Evolutionary conservation across 2,888 invertebrate genomes (phyloP), one percentile per base, ranked within the genome.

Genomic region (Aphodius granarius): DNA sequence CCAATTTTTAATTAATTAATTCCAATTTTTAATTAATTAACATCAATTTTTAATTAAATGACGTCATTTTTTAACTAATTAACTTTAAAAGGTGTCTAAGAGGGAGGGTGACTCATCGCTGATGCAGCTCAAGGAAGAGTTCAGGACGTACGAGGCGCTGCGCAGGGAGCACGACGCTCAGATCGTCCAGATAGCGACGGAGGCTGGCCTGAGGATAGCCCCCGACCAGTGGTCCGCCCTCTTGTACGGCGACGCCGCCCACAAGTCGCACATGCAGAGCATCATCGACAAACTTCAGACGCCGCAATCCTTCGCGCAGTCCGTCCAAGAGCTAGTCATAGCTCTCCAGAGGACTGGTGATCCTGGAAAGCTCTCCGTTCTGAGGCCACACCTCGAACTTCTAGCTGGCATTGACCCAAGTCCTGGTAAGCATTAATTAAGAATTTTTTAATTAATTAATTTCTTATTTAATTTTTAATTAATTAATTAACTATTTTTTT

Each of bases 171-270:
- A 99, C 85, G 99, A 99, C 87, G 95, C 98, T 9, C 99, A 99
- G 87, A 98, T 99, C 81, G 98, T 99, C 3, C 97, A 98, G 88
- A 99, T 99, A 78, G 99, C 99, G 0, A 95, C 97, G 0, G 99
- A 99, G 87, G 97, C 98, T 0, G 99, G 99, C 0, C 89, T 99
- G 20, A 89, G 98, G 76, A 99, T 99, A 78, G 97, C 98, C 0
- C 98, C 99, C 0, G 99, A 99, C 86, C 98, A 99, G 85, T 99
- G 99, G 99, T 97, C 97, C 1, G 95, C 98, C 0, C 87, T 99
- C 70, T 88, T 99, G 0, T 99, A 99, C 85, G 99, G 99, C 0
- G 99, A 99, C 86, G 94, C 95, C 0, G 92, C 92, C 3, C 98
- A 98, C 85, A 98, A 98, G 85, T 96, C 97, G 6, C 97, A 99